Evolutionary conservation across 2,888 invertebrate genomes (phyloP).

Genomic region (Bimastos eiseni): DNA sequence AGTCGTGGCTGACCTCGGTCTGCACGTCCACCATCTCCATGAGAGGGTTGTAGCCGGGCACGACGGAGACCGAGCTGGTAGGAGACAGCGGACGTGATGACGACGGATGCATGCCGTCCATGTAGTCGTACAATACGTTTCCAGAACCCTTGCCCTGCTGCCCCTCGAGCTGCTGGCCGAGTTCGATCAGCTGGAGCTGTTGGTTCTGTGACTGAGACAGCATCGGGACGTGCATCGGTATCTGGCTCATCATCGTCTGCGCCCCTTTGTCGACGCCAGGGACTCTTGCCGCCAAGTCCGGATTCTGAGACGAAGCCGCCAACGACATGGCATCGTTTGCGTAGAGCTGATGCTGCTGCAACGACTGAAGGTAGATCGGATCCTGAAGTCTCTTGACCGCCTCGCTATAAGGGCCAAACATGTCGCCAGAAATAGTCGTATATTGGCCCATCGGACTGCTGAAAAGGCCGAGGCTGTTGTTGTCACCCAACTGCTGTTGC

Average conservation of each 20-base stretch:
- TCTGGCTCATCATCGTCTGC: slow-evolving; percentile 46
- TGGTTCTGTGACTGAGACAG: slow-evolving; percentile 31
- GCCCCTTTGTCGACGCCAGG: slow-evolving; percentile 52
- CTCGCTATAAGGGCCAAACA: not conserved
- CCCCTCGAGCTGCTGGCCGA: not conserved
- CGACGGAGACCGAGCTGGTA: slow-evolving; percentile 52
- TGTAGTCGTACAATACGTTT: slow-evolving; percentile 35
- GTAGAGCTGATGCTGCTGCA: slow-evolving; percentile 29
- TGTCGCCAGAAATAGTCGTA: not conserved
- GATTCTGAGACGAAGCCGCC: slow-evolving; percentile 30
- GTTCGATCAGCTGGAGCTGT: slow-evolving; percentile 29
- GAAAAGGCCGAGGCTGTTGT: slow-evolving; percentile 9
- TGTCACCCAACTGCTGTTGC: not conserved
- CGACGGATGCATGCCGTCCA: slow-evolving; percentile 51
- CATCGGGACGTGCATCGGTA: not conserved
- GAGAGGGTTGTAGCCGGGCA: slow-evolving; percentile 62
- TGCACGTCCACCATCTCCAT: slow-evolving; percentile 85
- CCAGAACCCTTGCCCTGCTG: slow-evolving; percentile 19
- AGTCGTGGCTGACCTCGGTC: slow-evolving; percentile 98
- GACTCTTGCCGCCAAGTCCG: slow-evolving; percentile 63
- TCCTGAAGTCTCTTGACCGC: not conserved
- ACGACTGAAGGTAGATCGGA: slow-evolving; percentile 35
- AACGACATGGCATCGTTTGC: not conserved
- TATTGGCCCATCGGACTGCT: not conserved
- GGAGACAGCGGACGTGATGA: slow-evolving; percentile 53